Evolutionary conservation across 2,113 vertebrate species (phyloP).

Genomic region (Brevimyrus niger): DNA sequence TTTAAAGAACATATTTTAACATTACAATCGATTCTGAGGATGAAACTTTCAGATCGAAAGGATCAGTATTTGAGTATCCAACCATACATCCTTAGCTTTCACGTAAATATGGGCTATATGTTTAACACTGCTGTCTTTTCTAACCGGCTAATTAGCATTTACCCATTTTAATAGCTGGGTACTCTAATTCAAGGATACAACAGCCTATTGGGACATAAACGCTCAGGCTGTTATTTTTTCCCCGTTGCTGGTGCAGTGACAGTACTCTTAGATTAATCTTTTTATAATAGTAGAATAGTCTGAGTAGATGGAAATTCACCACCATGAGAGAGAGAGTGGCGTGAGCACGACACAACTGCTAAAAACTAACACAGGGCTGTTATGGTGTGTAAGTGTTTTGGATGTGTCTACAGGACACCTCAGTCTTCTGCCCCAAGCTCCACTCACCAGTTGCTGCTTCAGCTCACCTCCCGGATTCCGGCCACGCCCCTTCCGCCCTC

Average conservation of each 20-base stretch:
- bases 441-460: too few relatives aligned
- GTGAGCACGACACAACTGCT: not conserved
- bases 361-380: not conserved
- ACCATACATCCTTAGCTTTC: not conserved
- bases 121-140: too few relatives aligned
- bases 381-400: too few relatives aligned
- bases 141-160: not conserved
- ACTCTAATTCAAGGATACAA: constrained; percentile 3
- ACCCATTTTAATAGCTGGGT: not conserved
- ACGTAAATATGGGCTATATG: not conserved
- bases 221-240: not conserved
- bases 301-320: not conserved
- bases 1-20: not conserved
- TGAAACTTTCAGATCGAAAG: not conserved
- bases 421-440: too few relatives aligned
- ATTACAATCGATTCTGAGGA: not conserved
- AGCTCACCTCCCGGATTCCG: too few relatives aligned
- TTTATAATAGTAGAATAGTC: not conserved
- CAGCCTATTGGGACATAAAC: not conserved
- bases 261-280: not conserved
- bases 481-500: too few relatives aligned
- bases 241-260: not conserved
- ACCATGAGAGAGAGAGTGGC: not conserved
- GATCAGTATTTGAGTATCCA: not conserved
- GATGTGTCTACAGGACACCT: too few relatives aligned